Evolutionary conservation across 1,140 invertebrate species (phyloP), one percentile per base, ranked within the genome.

Genomic region (fruit fly (Drosophila melanogaster)): DNA sequence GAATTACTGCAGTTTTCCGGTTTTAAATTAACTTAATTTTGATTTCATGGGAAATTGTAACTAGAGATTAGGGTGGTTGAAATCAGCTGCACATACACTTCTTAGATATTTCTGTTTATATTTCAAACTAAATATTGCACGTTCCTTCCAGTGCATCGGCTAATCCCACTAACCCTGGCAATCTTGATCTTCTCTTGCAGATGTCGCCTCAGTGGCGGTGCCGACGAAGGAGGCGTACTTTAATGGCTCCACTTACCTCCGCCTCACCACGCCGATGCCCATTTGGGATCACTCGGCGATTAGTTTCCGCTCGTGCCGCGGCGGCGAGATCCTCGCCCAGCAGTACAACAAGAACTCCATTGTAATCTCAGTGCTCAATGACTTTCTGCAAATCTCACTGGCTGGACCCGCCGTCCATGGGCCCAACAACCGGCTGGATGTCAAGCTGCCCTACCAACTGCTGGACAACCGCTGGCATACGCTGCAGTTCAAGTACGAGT

Each of bases 401-500:
- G 93, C 93, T 62, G 94, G 94, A 24, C 94, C 94, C 17, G 90
- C 93, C 90, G 90, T 91, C 44, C 87, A 90, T 56, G 90, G 87
- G 77, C 89, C 93, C 84, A 84, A 94, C 91, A 92, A 93, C 72
- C 92, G 93, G 30, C 94, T 95, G 78, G 95, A 95, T 65, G 94
- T 94, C 1, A 93, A 92, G 51, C 92, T 97, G n/a, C 93, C 93
- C 51, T 94, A 94, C 35, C 94, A 94, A 74, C 94, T 96, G 58
- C 92, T 96, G 12, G 95, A 97, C 93, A 97, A 97, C 92, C 94
- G 93, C 77, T 97, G 96, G 96, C 96, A 97, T 91, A 92, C 91
- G 49, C 69, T 92, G 33, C 81, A 92, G 69, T 92, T 92, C 64
- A 83, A 92, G 61, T 92, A 93, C 77, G 93, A 94, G 72, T 92